Conservation (phyloP, 1,140 invertebrate genomes). For the Stegodyphus mimosarum region DNA sequence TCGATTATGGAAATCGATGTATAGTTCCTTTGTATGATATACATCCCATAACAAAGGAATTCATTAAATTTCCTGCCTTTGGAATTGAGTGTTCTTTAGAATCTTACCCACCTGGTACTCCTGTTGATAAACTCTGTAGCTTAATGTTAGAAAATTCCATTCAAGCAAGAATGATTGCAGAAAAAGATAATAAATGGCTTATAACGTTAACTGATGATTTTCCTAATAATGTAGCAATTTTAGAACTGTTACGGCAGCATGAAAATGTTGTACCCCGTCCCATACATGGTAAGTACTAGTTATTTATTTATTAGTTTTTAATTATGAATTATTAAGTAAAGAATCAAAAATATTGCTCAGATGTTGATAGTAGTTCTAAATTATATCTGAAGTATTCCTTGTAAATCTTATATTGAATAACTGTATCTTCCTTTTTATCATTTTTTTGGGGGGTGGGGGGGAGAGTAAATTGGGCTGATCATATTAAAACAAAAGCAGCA, state of each 20-base stretch:
- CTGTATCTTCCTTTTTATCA: no score
- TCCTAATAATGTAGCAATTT: constrained; percentile 30
- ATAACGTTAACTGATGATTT: constrained; percentile 41
- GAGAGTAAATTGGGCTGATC: no score
- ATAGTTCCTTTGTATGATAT: constrained; percentile 67
- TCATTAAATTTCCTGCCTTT: constrained; percentile 64
- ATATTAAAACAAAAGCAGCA: no score
- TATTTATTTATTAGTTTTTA: neutral
- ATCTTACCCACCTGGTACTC: constrained; percentile 23
- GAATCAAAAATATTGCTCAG: neutral
- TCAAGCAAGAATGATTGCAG: constrained; percentile 24
- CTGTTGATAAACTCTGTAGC: constrained; percentile 21
- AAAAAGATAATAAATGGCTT: constrained; percentile 21
- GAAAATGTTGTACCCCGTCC: constrained; percentile 42
- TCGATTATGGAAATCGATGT: constrained; percentile 84
- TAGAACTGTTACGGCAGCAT: constrained; percentile 42
- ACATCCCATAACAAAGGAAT: constrained; percentile 71
- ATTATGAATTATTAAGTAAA: neutral
- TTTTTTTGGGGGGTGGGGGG: no score
- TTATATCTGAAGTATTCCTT: neutral
- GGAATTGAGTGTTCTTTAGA: constrained; percentile 41
- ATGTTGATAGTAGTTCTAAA: neutral
- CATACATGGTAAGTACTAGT: constrained; percentile 36
- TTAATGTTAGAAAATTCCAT: constrained; percentile 33
- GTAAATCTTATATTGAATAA: neutral